Evolutionary conservation across 2,113 vertebrate species (phyloP).

Genomic region (Neodon shergylaensis): DNA sequence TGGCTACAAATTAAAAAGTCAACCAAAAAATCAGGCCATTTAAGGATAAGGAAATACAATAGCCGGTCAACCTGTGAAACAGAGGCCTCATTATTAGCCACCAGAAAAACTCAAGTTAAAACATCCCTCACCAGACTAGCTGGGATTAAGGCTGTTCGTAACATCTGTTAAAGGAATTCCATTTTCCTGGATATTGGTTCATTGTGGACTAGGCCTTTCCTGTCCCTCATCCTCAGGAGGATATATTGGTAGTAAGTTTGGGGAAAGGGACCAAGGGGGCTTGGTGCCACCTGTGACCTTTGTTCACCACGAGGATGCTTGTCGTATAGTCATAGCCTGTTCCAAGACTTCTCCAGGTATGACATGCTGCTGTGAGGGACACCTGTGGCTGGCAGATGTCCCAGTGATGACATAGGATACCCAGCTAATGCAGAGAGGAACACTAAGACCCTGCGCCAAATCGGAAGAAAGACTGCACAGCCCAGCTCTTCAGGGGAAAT

Average conservation of each 20-base stretch:
- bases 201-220: background rate
- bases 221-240: background rate
- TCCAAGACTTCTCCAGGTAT: background rate
- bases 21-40: background rate
- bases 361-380: background rate
- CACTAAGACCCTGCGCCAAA: background rate
- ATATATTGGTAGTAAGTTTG: background rate
- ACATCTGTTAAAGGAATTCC: background rate
- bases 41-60: background rate
- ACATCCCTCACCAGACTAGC: background rate
- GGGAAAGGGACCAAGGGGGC: background rate
- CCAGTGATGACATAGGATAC: background rate
- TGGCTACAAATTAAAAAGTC: background rate
- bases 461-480: background rate
- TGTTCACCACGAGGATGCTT: background rate
- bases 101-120: background rate
- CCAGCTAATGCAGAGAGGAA: background rate
- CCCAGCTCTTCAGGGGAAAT: background rate
- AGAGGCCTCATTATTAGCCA: background rate
- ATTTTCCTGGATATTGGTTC: background rate
- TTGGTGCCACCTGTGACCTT: background rate
- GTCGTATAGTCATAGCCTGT: background rate
- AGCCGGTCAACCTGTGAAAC: background rate
- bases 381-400: background rate
- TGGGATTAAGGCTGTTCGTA: background rate